Evolutionary conservation across 2,113 vertebrate genomes (phyloP), one percentile per base, ranked within the genome.

Genomic region (Machaerirhynchus nigripectus): DNA sequence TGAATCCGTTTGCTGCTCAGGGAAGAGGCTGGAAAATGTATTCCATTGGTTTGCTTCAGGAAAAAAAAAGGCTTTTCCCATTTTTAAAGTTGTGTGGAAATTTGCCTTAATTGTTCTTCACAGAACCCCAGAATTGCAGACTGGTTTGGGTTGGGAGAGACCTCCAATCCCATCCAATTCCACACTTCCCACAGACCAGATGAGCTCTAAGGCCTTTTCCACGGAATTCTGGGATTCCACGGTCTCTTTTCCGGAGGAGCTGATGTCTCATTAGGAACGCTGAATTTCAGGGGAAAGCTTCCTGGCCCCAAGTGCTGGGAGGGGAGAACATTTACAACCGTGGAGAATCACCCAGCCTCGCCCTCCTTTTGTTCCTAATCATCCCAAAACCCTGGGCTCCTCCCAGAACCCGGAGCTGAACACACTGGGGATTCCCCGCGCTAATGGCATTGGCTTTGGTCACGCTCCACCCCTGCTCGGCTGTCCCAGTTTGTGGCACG

Each of bases 141-240:
- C 11, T 18, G 39, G 39, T 7, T 33, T 73, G 27, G 28, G 27
- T 37, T 37, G 57, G 47, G 15, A 73, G 33, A 31, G 37, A 31
- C 47, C 33, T 53, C 4, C 11, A 63, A 71, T 50, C 33, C 23
- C 67, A 26, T 10, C 75, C 30, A 27, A 18, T 21, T 9, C 57
- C 75, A 40, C 56, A 18, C 12, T 17, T 33, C 7, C 57, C 57
- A 15, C 3, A 3, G 44, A 24, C 9, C 28, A 21, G 40, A 7
- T 13, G 42, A 46, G 55, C 18, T n/a, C 39, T 9, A 2, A 60
- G 20, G 30, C 2, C 19, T 18, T 40, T 24, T 9, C 55, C 55
- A 23, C 0, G 4, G 23, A 10, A 35, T 35, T 42, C 31, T 24
- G 46, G 24, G 4, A 35, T 49, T 16, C 50, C 13, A 0, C 2